Conservation (phyloP, 2,113 vertebrate genomes). For the Sitta europaea region DNA sequence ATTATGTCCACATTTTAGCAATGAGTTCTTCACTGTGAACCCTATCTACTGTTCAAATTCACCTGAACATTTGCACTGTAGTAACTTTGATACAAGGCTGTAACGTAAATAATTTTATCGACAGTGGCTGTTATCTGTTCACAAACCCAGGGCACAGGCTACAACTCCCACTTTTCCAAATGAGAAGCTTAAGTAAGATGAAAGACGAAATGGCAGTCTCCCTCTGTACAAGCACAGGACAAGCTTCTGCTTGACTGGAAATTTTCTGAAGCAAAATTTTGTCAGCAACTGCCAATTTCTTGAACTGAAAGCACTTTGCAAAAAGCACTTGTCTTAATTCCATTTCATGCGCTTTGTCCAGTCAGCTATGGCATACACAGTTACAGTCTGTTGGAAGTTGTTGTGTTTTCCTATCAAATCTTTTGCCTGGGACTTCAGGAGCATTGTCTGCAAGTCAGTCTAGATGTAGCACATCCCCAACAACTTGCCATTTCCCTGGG, state of each 20-base stretch:
- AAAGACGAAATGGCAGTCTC: not conserved
- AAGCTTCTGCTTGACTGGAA: not conserved
- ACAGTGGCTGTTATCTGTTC: not conserved
- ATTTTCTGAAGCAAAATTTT: not conserved
- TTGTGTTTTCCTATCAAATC: not conserved
- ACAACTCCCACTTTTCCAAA: not conserved
- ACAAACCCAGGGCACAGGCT: not conserved
- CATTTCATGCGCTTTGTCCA: not conserved
- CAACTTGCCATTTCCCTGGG: not conserved
- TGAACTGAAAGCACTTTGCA: not conserved
- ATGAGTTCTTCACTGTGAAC: not conserved
- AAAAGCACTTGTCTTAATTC: not conserved
- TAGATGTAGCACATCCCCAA: not conserved
- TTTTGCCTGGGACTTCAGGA: not conserved
- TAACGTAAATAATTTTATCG: not conserved
- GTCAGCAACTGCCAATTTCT: not conserved
- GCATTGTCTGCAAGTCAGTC: not conserved
- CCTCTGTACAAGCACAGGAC: not conserved
- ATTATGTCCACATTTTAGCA: not conserved
- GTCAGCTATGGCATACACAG: not conserved
- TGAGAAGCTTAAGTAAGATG: not conserved
- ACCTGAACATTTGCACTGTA: not conserved
- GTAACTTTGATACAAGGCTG: not conserved
- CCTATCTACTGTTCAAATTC: not conserved
- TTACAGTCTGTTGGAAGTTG: not conserved